Base-by-base conservation (phyloP, 2,888 invertebrate genomes). In the Campopleginae sp. region DNA sequence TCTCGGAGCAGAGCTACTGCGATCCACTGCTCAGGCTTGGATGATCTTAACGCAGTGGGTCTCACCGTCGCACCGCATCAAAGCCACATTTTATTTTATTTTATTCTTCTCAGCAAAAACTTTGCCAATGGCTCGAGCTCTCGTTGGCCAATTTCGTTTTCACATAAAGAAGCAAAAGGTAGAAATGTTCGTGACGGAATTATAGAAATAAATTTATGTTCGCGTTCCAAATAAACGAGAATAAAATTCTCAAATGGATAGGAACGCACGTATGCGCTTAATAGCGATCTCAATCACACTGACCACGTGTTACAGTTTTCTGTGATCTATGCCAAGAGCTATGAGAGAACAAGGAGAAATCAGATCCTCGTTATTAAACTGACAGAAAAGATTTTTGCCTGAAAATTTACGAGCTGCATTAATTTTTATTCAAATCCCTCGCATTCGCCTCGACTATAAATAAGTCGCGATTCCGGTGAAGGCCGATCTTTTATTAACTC, bases 101-200 rank as follows among this genome's bases (percentile, higher is more conserved):
- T 71, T 65, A 65, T 81, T 79, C 78, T 82, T 72, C 71, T 66
- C 70, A 12, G 33, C 58, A 23, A 54, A 51, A 71, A 66, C 61
- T 77, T 31, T 19, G 27, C 10, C 19, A 10, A 38, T 61, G 54
- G 54, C 63, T 17, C 23, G 70, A 82, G 70, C 81, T 85, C 80
- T 76, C 82, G 79, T 82, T 80, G 61, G 82, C 48, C 66, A 85
- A 82, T 83, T 82, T 72, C 71, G 58, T 71, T 58, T 80, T 75
- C 33, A 27, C 46, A 70, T 80, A 58, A 61, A 77, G 74, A 61
- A 77, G 74, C 71, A 75, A 82, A 72, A 75, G 82, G 82, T 71
- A 71, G 14, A 54, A 61, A 66, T 54, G 2, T 6, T 23, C 23
- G n/a, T 17, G 51, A 44, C 42, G 44, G 10, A 14, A n/a, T 42